A percentile compares a stretch with the other conserved stretches of the same genome.
Conservation (phyloP, 2,888 invertebrate species). For the Sinopyrophorus schimmeli region DNA sequence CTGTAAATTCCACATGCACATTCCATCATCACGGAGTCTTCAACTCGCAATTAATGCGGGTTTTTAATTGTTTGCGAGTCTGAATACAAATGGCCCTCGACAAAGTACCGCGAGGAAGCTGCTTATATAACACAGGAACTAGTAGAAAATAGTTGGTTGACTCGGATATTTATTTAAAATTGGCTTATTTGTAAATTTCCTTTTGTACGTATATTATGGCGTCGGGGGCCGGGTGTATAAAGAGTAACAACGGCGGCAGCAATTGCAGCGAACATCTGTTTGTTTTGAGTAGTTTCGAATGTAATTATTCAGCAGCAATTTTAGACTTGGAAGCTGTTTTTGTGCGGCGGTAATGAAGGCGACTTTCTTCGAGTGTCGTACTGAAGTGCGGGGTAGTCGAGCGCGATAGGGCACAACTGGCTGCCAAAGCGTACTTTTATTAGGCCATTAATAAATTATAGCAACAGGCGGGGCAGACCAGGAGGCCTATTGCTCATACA, state of each 20-base stretch:
- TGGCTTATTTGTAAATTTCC: background rate
- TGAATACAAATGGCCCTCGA: constrained; percentile 34
- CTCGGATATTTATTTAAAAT: constrained; percentile 3
- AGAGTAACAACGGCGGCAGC: constrained; percentile 3
- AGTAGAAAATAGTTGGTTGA: background rate
- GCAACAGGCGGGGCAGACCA: constrained; percentile 54
- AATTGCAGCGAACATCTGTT: constrained; percentile 38
- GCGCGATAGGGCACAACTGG: constrained; percentile 48
- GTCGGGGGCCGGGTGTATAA: background rate
- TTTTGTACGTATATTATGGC: too few relatives aligned
- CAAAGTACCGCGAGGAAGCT: constrained; percentile 15
- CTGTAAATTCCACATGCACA: constrained; percentile 53
- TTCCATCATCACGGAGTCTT: constrained; percentile 51
- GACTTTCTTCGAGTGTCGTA: constrained; percentile 49
- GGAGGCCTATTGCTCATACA: constrained; percentile 54
- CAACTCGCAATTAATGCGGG: constrained; percentile 48
- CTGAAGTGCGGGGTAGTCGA: constrained; percentile 47
- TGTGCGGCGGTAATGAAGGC: constrained; percentile 45
- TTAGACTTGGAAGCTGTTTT: constrained; percentile 46
- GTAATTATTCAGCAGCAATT: constrained; percentile 48
- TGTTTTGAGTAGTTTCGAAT: constrained; percentile 47
- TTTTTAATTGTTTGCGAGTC: constrained; percentile 39
- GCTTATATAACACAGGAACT: background rate
- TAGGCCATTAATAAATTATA: constrained; percentile 58
- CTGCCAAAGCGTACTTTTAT: constrained; percentile 55